Evolutionary conservation across 2,797 vertebrate genomes (phyloP), one percentile per base, ranked within the genome.

Genomic region (Microhierax caerulescens): DNA sequence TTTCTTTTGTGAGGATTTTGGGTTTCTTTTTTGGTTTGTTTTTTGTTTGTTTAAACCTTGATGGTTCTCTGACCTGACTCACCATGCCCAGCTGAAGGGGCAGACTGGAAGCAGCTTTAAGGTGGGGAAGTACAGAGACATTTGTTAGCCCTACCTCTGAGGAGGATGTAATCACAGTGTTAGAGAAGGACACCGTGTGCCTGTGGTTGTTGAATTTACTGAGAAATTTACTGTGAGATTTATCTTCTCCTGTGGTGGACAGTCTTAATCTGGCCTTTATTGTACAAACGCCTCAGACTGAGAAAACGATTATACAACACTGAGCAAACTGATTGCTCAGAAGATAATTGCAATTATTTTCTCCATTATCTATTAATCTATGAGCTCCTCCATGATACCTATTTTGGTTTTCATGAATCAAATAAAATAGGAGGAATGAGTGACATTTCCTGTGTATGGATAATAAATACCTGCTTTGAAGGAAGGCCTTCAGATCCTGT

Each of bases 401-500:
- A 19, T 77, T 91, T 79, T 57, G 28, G 16, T 68, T 37, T 45
- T 89, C 53, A 36, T 36, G 14, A 87, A 79, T 91, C 53, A 90
- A 95, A 91, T 72, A 74, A 91, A 85, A 83, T 32, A 18, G 20
- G 22, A 92, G 5, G 24, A 92, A 88, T 92, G 30, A 85, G 32
- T 75, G 75, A 91, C 87, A 87, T 91, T 92, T 92, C 48, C 48
- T 70, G 11, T 50, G 15, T 60, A 54, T 72, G 41, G 64, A 43
- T 92, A 85, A 81, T 85, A 87, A 89, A 93, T 78, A 87, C 51
- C 81, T 92, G 25, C 86, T 96, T 78, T 88, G 74, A 93, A 94
- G 88, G 53, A 85, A 83, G 60, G 37, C 6, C 65, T 87, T 95
- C 75, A 85, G 73, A 94, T 75, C 80, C 54, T 83, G 17, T 90